Conservation (phyloP, 2,797 vertebrate genomes). For the Trachops cirrhosus region DNA sequence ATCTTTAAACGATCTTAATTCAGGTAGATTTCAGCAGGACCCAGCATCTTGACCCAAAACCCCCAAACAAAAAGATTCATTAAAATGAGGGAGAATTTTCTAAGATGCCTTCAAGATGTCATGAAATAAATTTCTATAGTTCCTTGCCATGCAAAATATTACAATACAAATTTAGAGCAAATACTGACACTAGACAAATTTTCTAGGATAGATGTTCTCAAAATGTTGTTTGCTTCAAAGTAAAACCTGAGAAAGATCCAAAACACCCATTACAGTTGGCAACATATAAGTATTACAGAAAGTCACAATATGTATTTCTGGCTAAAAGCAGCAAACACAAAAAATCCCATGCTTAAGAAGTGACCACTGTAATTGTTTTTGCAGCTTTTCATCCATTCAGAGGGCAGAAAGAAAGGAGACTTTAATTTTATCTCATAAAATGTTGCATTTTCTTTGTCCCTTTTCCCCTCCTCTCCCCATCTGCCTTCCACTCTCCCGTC, state of each 20-base stretch:
- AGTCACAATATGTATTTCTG: slow-evolving; percentile 1
- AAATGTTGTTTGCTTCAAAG: slow-evolving; percentile 11
- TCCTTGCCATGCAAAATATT: background rate
- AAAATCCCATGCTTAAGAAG: background rate
- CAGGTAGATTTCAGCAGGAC: background rate
- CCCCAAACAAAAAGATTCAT: background rate
- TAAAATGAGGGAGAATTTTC: slow-evolving; percentile 47
- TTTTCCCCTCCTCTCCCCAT: background rate
- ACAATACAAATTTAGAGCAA: background rate
- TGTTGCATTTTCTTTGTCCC: slow-evolving; percentile 1
- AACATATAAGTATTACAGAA: background rate
- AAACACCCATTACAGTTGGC: background rate
- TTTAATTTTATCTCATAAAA: slow-evolving; percentile 39
- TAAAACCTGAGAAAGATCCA: slow-evolving; percentile 44
- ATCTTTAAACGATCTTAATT: background rate
- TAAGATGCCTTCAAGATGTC: slow-evolving; percentile 17
- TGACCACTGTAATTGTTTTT: slow-evolving; percentile 18
- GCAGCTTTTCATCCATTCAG: background rate
- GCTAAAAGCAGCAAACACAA: slow-evolving; percentile 37
- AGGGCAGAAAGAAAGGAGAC: background rate
- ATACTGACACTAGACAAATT: background rate
- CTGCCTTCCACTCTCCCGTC: background rate
- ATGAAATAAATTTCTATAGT: slow-evolving; percentile 7
- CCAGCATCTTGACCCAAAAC: background rate
- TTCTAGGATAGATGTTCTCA: slow-evolving; percentile 15